These are phyloP conservation scores for Eulithis prunata DNA, from an alignment of 2,888 invertebrate genomes.

Conservation along the genomic window DNA sequence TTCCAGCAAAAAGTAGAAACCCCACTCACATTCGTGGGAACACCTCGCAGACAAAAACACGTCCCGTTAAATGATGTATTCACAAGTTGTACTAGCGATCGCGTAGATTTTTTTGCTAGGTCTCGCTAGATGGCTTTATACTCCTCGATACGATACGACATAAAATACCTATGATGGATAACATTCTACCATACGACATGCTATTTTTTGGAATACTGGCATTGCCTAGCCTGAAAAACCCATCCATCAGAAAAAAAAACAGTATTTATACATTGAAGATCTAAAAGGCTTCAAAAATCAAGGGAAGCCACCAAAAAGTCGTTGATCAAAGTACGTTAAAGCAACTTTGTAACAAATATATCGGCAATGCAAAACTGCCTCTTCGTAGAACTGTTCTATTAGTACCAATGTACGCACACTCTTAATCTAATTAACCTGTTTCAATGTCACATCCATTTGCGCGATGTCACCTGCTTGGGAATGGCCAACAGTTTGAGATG, in stretches of 20 bases:
- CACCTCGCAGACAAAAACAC: slow-evolving; percentile 33
- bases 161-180: not conserved
- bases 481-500: slow-evolving; percentile 28
- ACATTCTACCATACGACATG: too few species aligned
- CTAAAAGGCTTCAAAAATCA: too few species aligned
- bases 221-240: too few species aligned
- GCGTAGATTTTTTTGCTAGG: slow-evolving; percentile 30
- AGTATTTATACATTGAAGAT: too few species aligned
- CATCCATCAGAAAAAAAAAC: too few species aligned
- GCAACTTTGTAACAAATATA: slow-evolving; percentile 5
- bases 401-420: slow-evolving; percentile 31
- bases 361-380: slow-evolving; percentile 20
- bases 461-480: slow-evolving; percentile 35
- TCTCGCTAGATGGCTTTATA: slow-evolving; percentile 16
- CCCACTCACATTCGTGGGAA: slow-evolving; percentile 41
- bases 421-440: slow-evolving; percentile 46
- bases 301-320: too few species aligned
- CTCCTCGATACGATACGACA: slow-evolving; percentile 31
- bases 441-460: slow-evolving; percentile 45
- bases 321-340: not conserved
- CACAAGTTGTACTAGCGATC: slow-evolving; percentile 30
- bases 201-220: too few species aligned
- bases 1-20: slow-evolving; percentile 28
- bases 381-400: slow-evolving; percentile 22
- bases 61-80: slow-evolving; percentile 44